A percentile compares a stretch with the other conserved stretches of the same genome.
phyloP scores from a whole-genome alignment of 1,140 invertebrate species.

The Sarcophaga bullata region DNA sequence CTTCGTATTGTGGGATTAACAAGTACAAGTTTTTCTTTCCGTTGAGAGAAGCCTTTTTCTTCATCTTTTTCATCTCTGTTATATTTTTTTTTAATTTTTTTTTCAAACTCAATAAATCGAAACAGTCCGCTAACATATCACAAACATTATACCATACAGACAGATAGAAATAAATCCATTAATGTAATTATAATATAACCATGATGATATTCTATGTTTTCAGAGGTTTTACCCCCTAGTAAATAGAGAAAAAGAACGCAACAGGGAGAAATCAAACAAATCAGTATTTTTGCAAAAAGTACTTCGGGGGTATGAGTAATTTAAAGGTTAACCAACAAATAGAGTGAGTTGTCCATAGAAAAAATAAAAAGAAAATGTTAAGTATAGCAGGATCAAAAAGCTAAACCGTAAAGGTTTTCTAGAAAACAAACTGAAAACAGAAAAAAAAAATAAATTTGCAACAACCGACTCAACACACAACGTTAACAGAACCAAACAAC shows the following conservation, averaged over 20 bases:
- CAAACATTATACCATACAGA: background rate
- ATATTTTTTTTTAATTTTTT: no score
- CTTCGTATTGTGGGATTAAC: no score
- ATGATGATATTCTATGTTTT: background rate
- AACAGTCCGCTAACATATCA: no score
- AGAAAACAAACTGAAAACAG: conserved; percentile 1
- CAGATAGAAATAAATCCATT: conserved; percentile 18
- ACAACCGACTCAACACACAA: background rate
- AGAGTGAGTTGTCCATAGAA: background rate
- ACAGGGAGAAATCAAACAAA: background rate
- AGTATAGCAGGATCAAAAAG: conserved; percentile 22
- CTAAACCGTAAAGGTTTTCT: conserved; percentile 28
- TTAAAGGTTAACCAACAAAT: conserved; percentile 25
- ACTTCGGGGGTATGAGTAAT: background rate
- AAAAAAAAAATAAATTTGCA: background rate
- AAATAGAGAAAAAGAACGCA: background rate
- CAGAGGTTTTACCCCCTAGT: background rate
- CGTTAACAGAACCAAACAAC: background rate
- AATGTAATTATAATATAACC: conserved; percentile 34
- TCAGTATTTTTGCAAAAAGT: background rate
- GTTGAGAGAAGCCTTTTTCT: no score
- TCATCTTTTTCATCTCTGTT: no score
- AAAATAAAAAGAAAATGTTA: background rate
- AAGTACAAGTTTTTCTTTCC: no score
- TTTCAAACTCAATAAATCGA: no score